Conservation (phyloP, 2,113 vertebrate species). For the Numenius arquata region DNA sequence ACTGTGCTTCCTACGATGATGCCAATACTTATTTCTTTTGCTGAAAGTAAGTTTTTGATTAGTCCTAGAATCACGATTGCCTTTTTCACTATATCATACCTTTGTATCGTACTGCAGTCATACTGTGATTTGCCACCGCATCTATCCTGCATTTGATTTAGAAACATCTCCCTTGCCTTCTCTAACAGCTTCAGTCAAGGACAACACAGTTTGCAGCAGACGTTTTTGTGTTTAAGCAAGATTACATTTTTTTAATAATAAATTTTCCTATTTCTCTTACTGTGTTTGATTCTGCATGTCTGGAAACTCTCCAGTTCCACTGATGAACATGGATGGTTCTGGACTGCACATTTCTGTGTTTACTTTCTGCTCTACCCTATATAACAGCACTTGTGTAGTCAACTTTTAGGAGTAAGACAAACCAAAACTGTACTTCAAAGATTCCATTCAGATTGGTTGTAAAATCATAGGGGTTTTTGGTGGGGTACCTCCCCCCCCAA, state of each 20-base stretch:
- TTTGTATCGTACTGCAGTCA: background rate
- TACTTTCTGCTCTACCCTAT: background rate
- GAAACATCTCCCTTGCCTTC: background rate
- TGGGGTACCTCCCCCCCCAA: too few relatives aligned
- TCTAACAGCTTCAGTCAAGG: background rate
- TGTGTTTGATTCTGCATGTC: background rate
- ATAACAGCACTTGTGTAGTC: background rate
- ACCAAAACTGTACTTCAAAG: background rate
- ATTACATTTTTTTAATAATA: background rate
- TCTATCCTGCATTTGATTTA: background rate
- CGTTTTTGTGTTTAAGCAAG: background rate
- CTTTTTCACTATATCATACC: background rate
- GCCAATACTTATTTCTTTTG: background rate
- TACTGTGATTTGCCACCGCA: background rate
- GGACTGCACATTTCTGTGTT: background rate
- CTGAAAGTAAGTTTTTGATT: background rate
- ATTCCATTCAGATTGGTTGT: background rate
- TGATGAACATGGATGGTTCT: background rate
- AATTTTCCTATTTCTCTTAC: background rate
- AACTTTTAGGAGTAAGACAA: background rate
- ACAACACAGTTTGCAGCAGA: background rate
- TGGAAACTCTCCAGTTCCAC: background rate
- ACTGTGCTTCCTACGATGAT: background rate
- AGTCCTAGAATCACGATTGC: background rate
- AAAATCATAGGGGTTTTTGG: background rate